phyloP scores from a whole-genome alignment of 2,797 vertebrate genomes.

The Pristis pectinata region DNA sequence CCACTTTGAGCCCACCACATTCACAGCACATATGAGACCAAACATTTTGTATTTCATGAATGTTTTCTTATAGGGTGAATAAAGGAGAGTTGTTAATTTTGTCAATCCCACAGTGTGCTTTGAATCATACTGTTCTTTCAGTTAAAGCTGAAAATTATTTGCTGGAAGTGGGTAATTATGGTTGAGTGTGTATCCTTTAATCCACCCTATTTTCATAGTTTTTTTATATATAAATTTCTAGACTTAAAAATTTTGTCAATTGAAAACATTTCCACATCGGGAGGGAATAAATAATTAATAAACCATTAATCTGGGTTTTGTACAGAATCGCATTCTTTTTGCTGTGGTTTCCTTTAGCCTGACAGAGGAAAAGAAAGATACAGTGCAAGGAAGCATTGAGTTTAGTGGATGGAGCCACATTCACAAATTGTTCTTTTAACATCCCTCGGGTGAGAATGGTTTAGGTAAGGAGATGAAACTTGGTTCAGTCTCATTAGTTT shows the following conservation, averaged over 20 bases:
- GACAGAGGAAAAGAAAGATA: not conserved
- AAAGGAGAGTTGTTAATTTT: too few relatives aligned
- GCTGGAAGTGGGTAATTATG: not conserved
- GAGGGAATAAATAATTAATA: not conserved
- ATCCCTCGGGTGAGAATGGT: not conserved
- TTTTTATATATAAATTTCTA: not conserved
- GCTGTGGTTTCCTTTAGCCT: not conserved
- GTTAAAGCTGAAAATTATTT: not conserved
- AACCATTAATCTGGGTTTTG: not conserved
- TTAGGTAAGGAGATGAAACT: not conserved
- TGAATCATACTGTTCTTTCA: not conserved
- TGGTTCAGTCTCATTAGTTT: not conserved
- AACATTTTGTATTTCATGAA: not conserved
- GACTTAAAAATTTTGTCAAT: not conserved
- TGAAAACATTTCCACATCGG: not conserved
- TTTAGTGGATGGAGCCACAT: not conserved
- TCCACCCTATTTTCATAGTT: not conserved
- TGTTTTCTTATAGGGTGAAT: not conserved
- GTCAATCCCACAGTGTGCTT: too few relatives aligned
- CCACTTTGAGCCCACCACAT: not conserved
- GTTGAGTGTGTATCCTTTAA: not conserved
- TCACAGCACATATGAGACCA: not conserved
- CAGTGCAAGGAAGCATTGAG: not conserved
- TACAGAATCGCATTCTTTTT: not conserved
- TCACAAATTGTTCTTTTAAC: not conserved